Conservation (phyloP, 2,113 vertebrate species). For the Phaethornis superciliosus region DNA sequence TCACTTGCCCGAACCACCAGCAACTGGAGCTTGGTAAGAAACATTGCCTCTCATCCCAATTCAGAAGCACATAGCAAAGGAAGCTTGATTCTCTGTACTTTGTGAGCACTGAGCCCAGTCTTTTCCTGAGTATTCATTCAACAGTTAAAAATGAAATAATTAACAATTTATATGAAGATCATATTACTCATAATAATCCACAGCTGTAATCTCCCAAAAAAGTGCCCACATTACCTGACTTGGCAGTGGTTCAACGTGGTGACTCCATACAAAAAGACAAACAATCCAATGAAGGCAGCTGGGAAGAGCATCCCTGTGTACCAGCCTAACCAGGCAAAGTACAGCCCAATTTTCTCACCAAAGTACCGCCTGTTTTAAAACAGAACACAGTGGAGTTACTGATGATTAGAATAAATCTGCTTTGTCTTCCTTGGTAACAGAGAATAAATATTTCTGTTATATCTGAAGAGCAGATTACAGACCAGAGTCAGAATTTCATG, state of each 20-base stretch:
- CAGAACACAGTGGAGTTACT: slow-evolving; percentile 37
- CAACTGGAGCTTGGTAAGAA: neutral
- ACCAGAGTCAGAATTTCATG: neutral
- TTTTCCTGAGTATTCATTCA: neutral
- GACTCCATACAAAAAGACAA: slow-evolving; percentile 93
- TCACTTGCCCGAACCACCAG: neutral
- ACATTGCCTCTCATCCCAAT: neutral
- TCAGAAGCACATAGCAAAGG: neutral
- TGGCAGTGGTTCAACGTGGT: slow-evolving; percentile 91
- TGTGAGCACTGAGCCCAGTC: neutral
- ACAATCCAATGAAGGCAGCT: slow-evolving; percentile 90
- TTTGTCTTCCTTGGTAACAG: neutral
- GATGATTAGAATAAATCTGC: neutral
- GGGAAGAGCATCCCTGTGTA: slow-evolving; percentile 98
- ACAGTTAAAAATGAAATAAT: neutral
- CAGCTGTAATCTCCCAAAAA: neutral
- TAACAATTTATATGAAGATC: neutral
- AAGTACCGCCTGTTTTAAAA: slow-evolving; percentile 88
- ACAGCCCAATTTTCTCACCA: slow-evolving; percentile 95
- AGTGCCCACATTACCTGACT: slow-evolving; percentile 85
- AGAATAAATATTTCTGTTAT: neutral
- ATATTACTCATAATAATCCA: neutral
- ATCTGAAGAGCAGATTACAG: neutral
- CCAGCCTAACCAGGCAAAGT: slow-evolving; percentile 97
- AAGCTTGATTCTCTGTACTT: neutral